Evolutionary conservation across 2,888 invertebrate genomes (phyloP), one percentile per base, ranked within the genome.

Genomic region (Dioctria linearis): DNA sequence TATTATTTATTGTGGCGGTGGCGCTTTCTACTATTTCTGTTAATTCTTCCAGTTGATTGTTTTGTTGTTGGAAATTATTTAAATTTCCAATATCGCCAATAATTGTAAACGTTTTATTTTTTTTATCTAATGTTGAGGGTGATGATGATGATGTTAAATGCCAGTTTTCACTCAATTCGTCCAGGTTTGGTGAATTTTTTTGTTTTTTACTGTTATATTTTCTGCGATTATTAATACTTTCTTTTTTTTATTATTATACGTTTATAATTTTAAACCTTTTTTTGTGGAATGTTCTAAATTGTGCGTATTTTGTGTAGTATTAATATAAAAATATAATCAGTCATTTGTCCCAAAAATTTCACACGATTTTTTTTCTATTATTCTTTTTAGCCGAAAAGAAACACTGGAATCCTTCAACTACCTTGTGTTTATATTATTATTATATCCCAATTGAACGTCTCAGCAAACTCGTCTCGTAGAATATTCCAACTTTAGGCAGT

Each of bases 111-210:
- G 25, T 25, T 25, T 25, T 25, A 25, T 25, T 46, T 46, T 46
- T 46, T 8, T 8, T 46, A 46, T 46, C 46, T 46, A 25, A 25
- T 25, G 25, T 25, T 25, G 25, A 25, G 25, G 25, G 25, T n/a
- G 42, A 65, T 37, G 67, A 46, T n/a, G 42, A 65, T 37, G 67
- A 46, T 9, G 67, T 9, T 25, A 46, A 46, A 46, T 25, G 43
- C 67, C 67, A 67, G 9, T 54, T 71, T 54, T 54, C n/a, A n/a
- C 40, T 71, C 39, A 71, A 54, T 4, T 71, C 54, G 51, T 71
- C 71, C 71, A 71, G 71, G 9, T 71, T 71, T 71, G 54, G 49
- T 40, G 54, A 8, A 39, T 51, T 71, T 71, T 39, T 39, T 57
- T n/a, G n/a, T 46, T 37, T 61, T 3, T 61, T 61, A 11, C 4